Evolutionary conservation across 2,888 invertebrate species (phyloP).

Genomic region (Cecidostiba fungosa): DNA sequence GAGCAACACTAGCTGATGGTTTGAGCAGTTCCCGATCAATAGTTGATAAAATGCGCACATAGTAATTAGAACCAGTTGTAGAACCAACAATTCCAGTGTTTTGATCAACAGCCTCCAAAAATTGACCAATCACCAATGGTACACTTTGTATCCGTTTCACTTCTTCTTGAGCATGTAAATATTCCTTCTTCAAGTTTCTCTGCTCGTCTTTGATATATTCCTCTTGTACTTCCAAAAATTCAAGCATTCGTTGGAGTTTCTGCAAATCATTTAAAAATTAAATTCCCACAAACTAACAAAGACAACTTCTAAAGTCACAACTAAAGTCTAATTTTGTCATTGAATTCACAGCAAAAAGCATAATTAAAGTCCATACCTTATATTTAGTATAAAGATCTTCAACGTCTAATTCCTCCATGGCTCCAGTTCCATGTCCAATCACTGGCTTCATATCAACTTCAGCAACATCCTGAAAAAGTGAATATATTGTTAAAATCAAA

Average conservation of each 20-base stretch:
- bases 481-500: constrained; percentile 16
- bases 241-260: constrained; percentile 97
- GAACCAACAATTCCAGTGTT: constrained; percentile 99
- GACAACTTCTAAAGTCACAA: not conserved
- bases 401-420: constrained; percentile 91
- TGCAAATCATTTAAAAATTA: constrained; percentile 74
- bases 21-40: constrained; percentile 98
- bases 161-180: constrained; percentile 98
- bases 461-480: constrained; percentile 84
- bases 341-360: not conserved
- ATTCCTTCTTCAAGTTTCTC: constrained; percentile 98
- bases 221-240: constrained; percentile 99
- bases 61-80: constrained; percentile 99
- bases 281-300: not conserved
- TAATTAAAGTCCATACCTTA: constrained; percentile 84
- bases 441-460: constrained; percentile 85
- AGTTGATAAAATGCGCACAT: constrained; percentile 98
- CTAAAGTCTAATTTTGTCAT: not conserved
- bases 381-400: constrained; percentile 98
- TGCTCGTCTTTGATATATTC: constrained; percentile 99
- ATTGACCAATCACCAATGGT: constrained; percentile 99
- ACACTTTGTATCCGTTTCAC: constrained; percentile 99
- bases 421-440: constrained; percentile 85
- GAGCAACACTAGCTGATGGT: constrained; percentile 98
- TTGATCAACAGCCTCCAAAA: constrained; percentile 99